These are phyloP conservation scores for Phenganax subtilis DNA, from an alignment of 92 coral and sea anemone genomes.

Conservation along the genomic window DNA sequence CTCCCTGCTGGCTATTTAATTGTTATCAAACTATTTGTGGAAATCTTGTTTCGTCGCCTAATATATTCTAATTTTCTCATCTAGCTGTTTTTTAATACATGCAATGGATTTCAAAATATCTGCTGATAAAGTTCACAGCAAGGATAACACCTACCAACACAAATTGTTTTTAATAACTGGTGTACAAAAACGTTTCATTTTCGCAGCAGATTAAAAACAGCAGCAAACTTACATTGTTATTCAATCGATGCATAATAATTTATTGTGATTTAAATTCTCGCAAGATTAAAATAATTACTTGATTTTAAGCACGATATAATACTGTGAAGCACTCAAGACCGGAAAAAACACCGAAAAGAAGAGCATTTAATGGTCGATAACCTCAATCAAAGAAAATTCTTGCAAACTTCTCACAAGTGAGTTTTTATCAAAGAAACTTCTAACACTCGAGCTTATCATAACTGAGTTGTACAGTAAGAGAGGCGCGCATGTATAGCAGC, in stretches of 20 bases:
- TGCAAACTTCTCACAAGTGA: neutral
- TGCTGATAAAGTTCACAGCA: neutral
- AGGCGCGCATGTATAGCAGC: neutral
- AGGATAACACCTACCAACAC: neutral
- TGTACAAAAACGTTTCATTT: neutral
- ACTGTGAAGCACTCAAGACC: constrained; percentile 8
- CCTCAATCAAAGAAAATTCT: neutral
- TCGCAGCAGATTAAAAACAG: neutral
- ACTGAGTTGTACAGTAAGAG: no score
- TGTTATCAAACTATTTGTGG: constrained; percentile 15
- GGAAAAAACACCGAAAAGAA: constrained; percentile 20
- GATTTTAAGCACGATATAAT: constrained; percentile 10
- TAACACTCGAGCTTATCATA: no score
- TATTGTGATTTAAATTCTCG: constrained; percentile 15
- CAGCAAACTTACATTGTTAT: constrained; percentile 6
- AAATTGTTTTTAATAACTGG: neutral
- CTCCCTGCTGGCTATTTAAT: constrained; percentile 13
- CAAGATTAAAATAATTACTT: neutral
- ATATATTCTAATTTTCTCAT: neutral
- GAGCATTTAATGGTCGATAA: constrained; percentile 3
- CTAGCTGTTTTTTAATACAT: constrained; percentile 2
- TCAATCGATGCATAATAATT: neutral
- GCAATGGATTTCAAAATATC: neutral
- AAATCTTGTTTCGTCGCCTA: neutral
- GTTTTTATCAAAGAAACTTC: neutral